Evolutionary conservation across 2,888 invertebrate genomes (phyloP), one percentile per base, ranked within the genome.

Genomic region (Acanthococcus lagerstroemiae): DNA sequence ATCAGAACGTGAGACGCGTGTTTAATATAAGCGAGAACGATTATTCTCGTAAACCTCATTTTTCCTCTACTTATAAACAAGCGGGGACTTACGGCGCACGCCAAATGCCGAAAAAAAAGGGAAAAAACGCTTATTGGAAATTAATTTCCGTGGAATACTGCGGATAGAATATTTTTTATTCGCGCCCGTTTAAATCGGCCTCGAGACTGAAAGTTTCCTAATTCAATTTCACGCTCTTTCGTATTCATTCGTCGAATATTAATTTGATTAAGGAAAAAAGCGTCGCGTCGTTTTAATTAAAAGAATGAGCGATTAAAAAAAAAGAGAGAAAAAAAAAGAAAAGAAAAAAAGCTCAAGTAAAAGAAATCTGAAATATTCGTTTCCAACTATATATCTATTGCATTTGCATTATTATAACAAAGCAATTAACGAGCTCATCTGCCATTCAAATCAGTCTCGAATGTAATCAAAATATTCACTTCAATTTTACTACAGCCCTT

Each of bases 321-420:
- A 55, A 55, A 44, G 24, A 30, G 44, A 37, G 37, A 37, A n/a
- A n/a, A n/a, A 1, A 37, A 37, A 37, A 37, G 37, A 37, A 37
- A n/a, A 37, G n/a, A 37, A n/a, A 37, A 37, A 37, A 37, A 15
- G 12, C n/a, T 37, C 3, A 37, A 37, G n/a, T 37, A 37, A 37
- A 37, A 37, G n/a, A 37, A 37, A 37, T 37, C 3, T 3, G n/a
- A 37, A 37, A 37, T 9, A 15, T 15, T 37, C 37, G n/a, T n/a
- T 37, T n/a, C 37, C 37, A 15, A 45, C 44, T 57, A n/a, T n/a
- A n/a, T n/a, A 57, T 44, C 57, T 57, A 57, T 57, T 57, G 57
- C 57, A 57, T 57, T 57, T 57, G 57, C 57, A 57, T 57, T 57
- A 57, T 37, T 57, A 57, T 57, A 57, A 57, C 57, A 57, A 57